phyloP scores from a whole-genome alignment of 2,113 vertebrate genomes.

The Atrichornis clamosus region DNA sequence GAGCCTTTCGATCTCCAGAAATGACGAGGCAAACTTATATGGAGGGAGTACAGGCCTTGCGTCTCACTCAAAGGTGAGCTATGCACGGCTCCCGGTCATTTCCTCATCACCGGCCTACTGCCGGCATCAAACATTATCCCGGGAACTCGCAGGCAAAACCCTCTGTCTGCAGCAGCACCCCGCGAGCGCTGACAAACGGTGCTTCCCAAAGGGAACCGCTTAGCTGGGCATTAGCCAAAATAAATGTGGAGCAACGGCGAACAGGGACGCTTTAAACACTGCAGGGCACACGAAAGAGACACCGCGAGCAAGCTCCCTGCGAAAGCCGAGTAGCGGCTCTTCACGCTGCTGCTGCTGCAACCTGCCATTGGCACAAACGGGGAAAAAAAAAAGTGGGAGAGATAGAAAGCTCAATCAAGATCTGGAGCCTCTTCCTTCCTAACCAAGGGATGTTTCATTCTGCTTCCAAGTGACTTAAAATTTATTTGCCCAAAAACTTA shows the following conservation, averaged over 20 bases:
- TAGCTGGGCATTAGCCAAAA: not conserved
- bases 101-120: not conserved
- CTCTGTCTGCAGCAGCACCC: not conserved
- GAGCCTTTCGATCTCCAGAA: not conserved
- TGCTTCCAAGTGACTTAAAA: not conserved
- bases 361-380: not conserved
- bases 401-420: fast-evolving
- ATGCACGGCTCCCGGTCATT: not conserved
- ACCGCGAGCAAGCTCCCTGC: not conserved
- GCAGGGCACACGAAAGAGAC: not conserved
- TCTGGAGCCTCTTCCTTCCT: not conserved
- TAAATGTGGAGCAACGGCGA: not conserved
- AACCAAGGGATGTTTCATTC: not conserved
- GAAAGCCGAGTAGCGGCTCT: not conserved
- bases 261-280: not conserved
- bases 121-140: not conserved
- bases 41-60: not conserved
- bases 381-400: not conserved
- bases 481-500: not conserved
- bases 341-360: not conserved
- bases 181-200: not conserved
- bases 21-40: not conserved
- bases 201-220: not conserved
- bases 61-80: not conserved
- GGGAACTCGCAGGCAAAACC: not conserved